Conservation (phyloP, 2,797 vertebrate species). For the Heliangelus exortis region DNA sequence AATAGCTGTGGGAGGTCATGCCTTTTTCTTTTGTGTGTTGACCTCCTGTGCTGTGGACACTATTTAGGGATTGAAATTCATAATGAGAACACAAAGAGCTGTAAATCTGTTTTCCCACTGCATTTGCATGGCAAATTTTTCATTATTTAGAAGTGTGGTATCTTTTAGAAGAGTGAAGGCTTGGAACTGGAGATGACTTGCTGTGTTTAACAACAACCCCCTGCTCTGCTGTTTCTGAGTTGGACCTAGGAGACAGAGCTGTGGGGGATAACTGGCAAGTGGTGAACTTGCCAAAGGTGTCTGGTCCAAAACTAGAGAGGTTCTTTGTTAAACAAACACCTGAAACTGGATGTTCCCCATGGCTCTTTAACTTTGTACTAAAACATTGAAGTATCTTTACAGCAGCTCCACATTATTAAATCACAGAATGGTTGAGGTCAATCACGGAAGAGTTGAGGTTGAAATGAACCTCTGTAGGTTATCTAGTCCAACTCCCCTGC, state of each 20-base stretch:
- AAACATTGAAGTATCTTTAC: background rate
- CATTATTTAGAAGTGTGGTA: background rate
- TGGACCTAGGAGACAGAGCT: background rate
- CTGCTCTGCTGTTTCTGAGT: background rate
- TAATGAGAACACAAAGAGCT: slow-evolving; percentile 31
- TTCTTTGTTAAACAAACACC: background rate
- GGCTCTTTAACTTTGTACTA: background rate
- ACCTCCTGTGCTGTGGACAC: slow-evolving; percentile 2
- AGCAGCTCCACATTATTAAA: background rate
- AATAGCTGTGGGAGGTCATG: background rate
- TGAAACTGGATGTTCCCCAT: background rate
- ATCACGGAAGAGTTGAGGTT: background rate
- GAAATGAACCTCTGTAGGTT: background rate
- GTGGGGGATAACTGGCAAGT: background rate
- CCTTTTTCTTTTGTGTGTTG: background rate
- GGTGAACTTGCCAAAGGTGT: background rate
- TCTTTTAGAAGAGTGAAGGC: background rate
- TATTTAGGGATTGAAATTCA: slow-evolving; percentile 5
- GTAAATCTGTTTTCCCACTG: background rate
- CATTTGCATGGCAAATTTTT: background rate
- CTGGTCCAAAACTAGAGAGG: background rate
- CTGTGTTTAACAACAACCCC: background rate
- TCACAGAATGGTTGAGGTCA: background rate
- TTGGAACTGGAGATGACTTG: background rate
- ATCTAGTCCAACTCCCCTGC: background rate